These are phyloP conservation scores for Mellivora capensis DNA, from an alignment of 2,113 vertebrate genomes.

Conservation along the genomic window DNA sequence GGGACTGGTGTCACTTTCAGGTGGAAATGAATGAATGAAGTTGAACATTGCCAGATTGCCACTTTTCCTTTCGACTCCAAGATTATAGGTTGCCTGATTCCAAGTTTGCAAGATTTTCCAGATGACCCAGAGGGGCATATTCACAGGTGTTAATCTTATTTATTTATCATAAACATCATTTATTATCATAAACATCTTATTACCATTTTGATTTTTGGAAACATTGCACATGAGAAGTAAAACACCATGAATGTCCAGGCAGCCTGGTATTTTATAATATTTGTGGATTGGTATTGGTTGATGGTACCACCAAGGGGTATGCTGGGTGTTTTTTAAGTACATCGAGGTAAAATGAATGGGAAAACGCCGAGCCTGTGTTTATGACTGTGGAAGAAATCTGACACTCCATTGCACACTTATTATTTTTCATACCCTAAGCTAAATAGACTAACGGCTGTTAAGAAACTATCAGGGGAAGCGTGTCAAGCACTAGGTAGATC, in stretches of 20 bases:
- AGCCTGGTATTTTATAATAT: neutral
- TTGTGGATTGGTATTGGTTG: neutral
- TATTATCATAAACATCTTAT: slow-evolving; percentile 57
- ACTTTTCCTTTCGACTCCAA: slow-evolving; percentile 19
- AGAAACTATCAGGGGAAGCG: slow-evolving; percentile 79
- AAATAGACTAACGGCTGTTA: slow-evolving; percentile 78
- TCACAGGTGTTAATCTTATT: slow-evolving; percentile 61
- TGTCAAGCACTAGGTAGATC: slow-evolving; percentile 84
- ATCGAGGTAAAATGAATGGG: neutral
- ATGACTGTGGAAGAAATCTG: slow-evolving; percentile 65
- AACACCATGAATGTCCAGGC: slow-evolving; percentile 17
- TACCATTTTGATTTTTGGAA: slow-evolving; percentile 60
- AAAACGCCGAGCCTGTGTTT: slow-evolving; percentile 24
- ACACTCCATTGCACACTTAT: slow-evolving; percentile 71
- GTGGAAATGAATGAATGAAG: slow-evolving; percentile 21
- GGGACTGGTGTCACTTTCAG: slow-evolving; percentile 28
- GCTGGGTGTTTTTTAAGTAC: neutral
- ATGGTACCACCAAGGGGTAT: neutral
- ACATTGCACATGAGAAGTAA: slow-evolving; percentile 25
- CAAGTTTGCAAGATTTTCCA: slow-evolving; percentile 53
- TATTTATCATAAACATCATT: slow-evolving; percentile 66
- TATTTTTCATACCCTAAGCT: slow-evolving; percentile 78
- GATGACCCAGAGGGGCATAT: slow-evolving; percentile 32
- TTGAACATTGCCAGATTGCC: neutral
- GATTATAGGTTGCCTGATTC: slow-evolving; percentile 39